phyloP scores from a whole-genome alignment of 2,113 vertebrate genomes.

The Strix aluco region DNA sequence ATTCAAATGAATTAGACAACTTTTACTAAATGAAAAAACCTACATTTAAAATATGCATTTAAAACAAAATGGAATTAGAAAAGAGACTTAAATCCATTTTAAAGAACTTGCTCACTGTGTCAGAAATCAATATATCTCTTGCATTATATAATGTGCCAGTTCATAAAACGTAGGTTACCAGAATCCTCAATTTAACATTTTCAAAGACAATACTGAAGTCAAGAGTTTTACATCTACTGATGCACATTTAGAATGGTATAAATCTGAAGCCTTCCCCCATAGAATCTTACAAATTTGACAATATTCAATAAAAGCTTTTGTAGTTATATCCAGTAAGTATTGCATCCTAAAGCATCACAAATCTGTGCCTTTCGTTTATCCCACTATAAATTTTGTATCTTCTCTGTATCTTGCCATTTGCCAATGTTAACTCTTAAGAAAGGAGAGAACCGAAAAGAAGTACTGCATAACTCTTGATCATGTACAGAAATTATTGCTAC shows the following conservation, averaged over 20 bases:
- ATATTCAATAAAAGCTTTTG: conserved; percentile 70
- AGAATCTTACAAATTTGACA: conserved; percentile 69
- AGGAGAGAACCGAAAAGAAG: conserved; percentile 69
- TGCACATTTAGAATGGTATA: conserved; percentile 75
- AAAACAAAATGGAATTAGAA: conserved; percentile 81
- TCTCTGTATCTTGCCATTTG: conserved; percentile 60
- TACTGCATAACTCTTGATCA: conserved; percentile 74
- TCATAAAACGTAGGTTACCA: conserved; percentile 75
- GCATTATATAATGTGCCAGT: conserved; percentile 74
- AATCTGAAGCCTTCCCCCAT: conserved; percentile 70
- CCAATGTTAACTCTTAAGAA: conserved; percentile 68
- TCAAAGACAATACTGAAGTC: conserved; percentile 76
- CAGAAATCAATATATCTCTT: conserved; percentile 74
- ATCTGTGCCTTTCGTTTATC: conserved; percentile 48
- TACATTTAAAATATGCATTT: conserved; percentile 83
- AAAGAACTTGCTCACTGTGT: conserved; percentile 76
- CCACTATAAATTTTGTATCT: conserved; percentile 42
- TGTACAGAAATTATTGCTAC: conserved; percentile 85
- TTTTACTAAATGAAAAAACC: conserved; percentile 84
- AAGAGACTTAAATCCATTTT: conserved; percentile 74
- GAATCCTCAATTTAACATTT: conserved; percentile 76
- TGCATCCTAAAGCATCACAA: conserved; percentile 55
- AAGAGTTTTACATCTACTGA: conserved; percentile 76
- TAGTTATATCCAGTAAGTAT: conserved; percentile 57
- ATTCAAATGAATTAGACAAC: conserved; percentile 83